Base-by-base conservation (phyloP, 2,113 vertebrate genomes). In the Deroptyus accipitrinus region DNA sequence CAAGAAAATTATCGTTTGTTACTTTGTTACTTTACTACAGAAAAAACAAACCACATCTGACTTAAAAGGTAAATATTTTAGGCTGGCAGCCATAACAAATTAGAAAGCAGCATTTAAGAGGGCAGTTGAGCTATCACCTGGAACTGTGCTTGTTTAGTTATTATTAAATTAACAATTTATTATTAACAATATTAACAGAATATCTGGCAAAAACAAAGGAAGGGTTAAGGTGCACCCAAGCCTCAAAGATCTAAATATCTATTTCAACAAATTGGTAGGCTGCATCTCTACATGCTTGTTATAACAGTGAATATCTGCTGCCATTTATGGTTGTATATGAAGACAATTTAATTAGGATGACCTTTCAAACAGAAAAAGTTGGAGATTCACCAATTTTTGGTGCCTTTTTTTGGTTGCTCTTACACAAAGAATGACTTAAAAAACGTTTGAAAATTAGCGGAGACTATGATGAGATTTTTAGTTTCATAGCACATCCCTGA, bases 291-390 rank as follows among this genome's bases (percentile, higher is more conserved):
- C 69, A 28, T 13, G 64, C 88, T 68, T 77, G 64, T 86, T 87
- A 11, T 10, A 92, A 39, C 63, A 86, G 69, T 64, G 85, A 92
- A 11, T 94, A 94, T 83, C 90, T 96, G 85, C 85, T 92, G 89
- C 96, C 92, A 90, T 90, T 94, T 94, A 86, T 72, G 92, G 88
- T 33, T 86, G 84, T 57, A 11, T 72, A 76, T n/a, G 83, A 90
- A 92, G 93, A 70, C 79, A 89, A 78, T 70, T 92, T 96, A 94
- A 94, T 97, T 88, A 95, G 86, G 63, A 68, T 95, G 94, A 94
- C 93, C 90, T 96, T 94, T 97, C 92, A 68, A 92, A 93, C 62
- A 92, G 55, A 62, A 94, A 74, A 94, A 75, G 80, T 68, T 93
- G 92, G 84, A 95, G 93, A 86, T 88, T 95, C 92, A 93, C 87